These are phyloP conservation scores for Oophaga pumilio DNA, from an alignment of 2,113 vertebrate genomes.

Conservation along the genomic window DNA sequence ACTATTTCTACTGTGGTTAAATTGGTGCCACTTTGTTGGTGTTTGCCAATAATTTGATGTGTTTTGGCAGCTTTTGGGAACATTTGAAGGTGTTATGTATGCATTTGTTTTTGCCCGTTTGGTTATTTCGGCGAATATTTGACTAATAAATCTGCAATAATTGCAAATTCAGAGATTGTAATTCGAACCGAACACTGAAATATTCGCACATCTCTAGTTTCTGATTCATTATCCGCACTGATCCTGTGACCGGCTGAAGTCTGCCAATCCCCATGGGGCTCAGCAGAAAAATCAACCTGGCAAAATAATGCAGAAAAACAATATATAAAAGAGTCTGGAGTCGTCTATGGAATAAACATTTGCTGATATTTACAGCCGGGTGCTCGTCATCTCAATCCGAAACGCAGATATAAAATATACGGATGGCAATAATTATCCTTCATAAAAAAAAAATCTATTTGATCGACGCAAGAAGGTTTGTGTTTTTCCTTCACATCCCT, in stretches of 20 bases:
- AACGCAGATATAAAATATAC: neutral
- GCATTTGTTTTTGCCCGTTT: too few relatives aligned
- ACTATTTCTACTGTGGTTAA: too few relatives aligned
- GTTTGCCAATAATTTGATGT: too few relatives aligned
- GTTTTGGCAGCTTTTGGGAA: too few relatives aligned
- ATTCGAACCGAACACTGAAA: too few relatives aligned
- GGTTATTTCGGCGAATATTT: too few relatives aligned
- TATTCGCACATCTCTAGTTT: too few relatives aligned
- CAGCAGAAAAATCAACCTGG: constrained; percentile 13
- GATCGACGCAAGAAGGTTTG: constrained; percentile 9
- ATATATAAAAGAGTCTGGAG: neutral
- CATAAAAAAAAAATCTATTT: constrained; percentile 17
- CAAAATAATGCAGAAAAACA: constrained; percentile 43
- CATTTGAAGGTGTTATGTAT: too few relatives aligned
- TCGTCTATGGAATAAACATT: neutral
- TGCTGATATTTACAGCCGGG: constrained; percentile 6
- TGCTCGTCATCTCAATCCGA: neutral
- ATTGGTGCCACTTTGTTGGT: too few relatives aligned
- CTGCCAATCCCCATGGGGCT: constrained; percentile 19
- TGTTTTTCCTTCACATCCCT: constrained; percentile 12
- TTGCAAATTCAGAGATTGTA: too few relatives aligned
- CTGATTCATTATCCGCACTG: constrained; percentile 48
- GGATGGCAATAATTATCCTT: constrained; percentile 12
- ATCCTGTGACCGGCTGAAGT: constrained; percentile 34
- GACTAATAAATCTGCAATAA: too few relatives aligned